phyloP scores from a whole-genome alignment of 2,888 invertebrate genomes.

The Aproaerema taeniolella region DNA sequence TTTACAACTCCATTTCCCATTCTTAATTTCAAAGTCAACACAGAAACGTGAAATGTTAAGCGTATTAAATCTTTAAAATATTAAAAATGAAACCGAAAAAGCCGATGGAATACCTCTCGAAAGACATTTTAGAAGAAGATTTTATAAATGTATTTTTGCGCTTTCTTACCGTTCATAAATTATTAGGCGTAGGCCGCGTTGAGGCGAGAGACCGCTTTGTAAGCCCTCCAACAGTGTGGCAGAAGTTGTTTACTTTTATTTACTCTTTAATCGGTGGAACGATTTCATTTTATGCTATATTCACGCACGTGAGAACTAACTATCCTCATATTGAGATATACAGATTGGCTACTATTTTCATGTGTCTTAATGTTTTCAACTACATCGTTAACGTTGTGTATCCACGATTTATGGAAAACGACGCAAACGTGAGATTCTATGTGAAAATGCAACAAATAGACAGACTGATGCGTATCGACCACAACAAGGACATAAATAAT shows the following conservation, averaged over 20 bases:
- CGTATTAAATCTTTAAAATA: no score
- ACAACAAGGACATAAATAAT: conserved; percentile 28
- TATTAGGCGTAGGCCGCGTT: conserved; percentile 42
- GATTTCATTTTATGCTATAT: neutral
- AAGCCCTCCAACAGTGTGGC: conserved; percentile 34
- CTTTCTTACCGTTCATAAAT: conserved; percentile 27
- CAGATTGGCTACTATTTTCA: neutral
- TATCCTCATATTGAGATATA: no score
- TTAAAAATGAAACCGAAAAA: no score
- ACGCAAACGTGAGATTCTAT: conserved; percentile 36
- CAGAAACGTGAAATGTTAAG: no score
- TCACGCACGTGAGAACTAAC: neutral
- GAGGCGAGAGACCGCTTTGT: conserved; percentile 39
- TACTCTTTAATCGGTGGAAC: neutral
- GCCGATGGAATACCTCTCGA: conserved; percentile 47
- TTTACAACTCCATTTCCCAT: no score
- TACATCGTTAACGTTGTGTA: conserved; percentile 34
- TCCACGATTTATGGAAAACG: conserved; percentile 39
- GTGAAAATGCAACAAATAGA: conserved; percentile 48
- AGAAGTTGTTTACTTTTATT: conserved; percentile 34
- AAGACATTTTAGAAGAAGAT: conserved; percentile 41
- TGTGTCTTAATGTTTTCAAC: conserved; percentile 13
- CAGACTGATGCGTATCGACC: conserved; percentile 40
- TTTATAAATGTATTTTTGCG: conserved; percentile 33
- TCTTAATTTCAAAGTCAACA: no score